phyloP scores from a whole-genome alignment of 2,888 invertebrate species.

The Vesta saturnalis region DNA sequence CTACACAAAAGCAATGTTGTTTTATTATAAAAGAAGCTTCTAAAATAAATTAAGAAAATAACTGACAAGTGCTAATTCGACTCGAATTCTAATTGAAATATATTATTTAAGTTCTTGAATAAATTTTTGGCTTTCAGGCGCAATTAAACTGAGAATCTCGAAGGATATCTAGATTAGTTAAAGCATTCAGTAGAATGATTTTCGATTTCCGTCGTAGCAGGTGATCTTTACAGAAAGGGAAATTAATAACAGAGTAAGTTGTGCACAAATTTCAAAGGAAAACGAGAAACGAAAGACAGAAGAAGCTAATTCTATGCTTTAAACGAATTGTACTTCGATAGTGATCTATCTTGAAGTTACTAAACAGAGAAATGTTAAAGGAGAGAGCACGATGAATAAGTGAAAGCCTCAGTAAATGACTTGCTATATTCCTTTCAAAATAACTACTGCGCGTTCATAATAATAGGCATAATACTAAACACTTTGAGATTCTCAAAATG shows the following conservation, averaged over 20 bases:
- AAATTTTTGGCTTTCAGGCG: slow-evolving; percentile 23
- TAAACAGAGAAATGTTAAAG: slow-evolving; percentile 31
- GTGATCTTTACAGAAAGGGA: slow-evolving; percentile 36
- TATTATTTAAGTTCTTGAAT: slow-evolving; percentile 22
- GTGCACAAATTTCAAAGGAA: slow-evolving; percentile 27
- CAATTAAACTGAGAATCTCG: slow-evolving; percentile 23
- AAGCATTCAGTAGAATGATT: slow-evolving; percentile 32
- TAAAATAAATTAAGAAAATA: neutral
- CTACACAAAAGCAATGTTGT: no score
- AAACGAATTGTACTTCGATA: slow-evolving; percentile 44
- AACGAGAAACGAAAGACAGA: slow-evolving; percentile 39
- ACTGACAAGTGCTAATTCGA: neutral
- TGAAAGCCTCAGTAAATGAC: neutral
- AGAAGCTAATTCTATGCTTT: slow-evolving; percentile 42
- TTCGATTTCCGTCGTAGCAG: slow-evolving; percentile 38
- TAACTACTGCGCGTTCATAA: neutral
- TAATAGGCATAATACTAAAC: neutral
- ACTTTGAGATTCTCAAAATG: neutral
- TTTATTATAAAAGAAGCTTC: neutral
- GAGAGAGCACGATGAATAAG: neutral
- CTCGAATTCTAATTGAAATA: neutral
- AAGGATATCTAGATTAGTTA: slow-evolving; percentile 35
- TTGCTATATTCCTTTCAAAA: neutral
- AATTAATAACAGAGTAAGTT: slow-evolving; percentile 41
- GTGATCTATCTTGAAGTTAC: slow-evolving; percentile 40